A percentile compares a stretch with the other conserved stretches of the same genome.
Evolutionary conservation across 2,888 invertebrate genomes (phyloP).

Genomic region (Chrysotoxum bicinctum): DNA sequence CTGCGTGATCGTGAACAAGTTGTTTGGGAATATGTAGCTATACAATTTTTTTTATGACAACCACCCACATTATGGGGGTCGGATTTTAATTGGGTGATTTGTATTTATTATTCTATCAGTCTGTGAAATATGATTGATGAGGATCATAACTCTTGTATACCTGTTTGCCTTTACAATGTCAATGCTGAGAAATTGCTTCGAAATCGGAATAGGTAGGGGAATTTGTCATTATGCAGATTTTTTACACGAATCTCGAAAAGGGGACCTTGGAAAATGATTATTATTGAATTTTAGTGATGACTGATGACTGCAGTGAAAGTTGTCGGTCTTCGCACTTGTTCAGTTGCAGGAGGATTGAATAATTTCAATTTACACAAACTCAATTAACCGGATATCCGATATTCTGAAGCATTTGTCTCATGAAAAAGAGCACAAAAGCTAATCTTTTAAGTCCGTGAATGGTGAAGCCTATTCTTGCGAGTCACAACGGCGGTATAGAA

Average conservation of each 20-base stretch:
- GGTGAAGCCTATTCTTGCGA: too few relatives aligned
- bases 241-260: background rate
- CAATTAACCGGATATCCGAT: too few relatives aligned
- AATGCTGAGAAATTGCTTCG: background rate
- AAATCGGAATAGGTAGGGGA: background rate
- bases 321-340: too few relatives aligned
- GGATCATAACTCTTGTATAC: background rate
- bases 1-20: slow-evolving; percentile 70
- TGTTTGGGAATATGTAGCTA: slow-evolving; percentile 28
- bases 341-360: too few relatives aligned
- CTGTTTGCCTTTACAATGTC: background rate
- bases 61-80: slow-evolving; percentile 39
- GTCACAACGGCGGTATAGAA: too few relatives aligned
- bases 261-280: background rate
- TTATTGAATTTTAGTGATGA: background rate
- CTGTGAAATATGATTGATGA: slow-evolving; percentile 10
- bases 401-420: too few relatives aligned
- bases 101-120: slow-evolving; percentile 26
- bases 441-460: too few relatives aligned
- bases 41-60: slow-evolving; percentile 22
- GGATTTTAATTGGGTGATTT: slow-evolving; percentile 27
- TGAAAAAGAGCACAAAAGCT: too few relatives aligned
- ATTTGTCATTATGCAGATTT: background rate
- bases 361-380: too few relatives aligned
- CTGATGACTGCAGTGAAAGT: background rate